phyloP scores from a whole-genome alignment of 2,888 invertebrate species.

The Blera fallax region DNA sequence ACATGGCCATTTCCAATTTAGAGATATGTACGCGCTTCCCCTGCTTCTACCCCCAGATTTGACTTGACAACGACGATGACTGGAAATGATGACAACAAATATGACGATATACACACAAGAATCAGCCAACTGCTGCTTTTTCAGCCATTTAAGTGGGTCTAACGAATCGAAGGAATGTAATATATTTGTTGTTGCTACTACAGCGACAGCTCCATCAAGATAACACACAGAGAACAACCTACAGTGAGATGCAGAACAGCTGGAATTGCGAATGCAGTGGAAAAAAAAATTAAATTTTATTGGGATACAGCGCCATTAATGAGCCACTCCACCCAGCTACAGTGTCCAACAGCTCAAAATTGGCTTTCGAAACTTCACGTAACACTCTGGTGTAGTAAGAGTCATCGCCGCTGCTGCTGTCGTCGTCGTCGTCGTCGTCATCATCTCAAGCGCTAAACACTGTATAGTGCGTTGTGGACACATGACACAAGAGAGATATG shows the following conservation, averaged over 20 bases:
- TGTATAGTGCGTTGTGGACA: slow-evolving; percentile 64
- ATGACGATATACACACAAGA: slow-evolving; percentile 58
- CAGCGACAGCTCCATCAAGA: slow-evolving; percentile 53
- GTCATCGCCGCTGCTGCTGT: slow-evolving; percentile 41
- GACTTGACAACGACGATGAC: slow-evolving; percentile 54
- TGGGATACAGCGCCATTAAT: slow-evolving; percentile 48
- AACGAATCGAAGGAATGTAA: slow-evolving; percentile 55
- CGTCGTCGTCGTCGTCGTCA: slow-evolving; percentile 53
- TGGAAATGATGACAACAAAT: slow-evolving; percentile 57
- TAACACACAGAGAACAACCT: slow-evolving; percentile 33
- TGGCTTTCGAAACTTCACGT: slow-evolving; percentile 65
- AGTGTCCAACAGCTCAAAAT: slow-evolving; percentile 45
- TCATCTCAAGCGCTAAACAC: slow-evolving; percentile 68
- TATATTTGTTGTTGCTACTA: slow-evolving; percentile 41
- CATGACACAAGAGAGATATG: slow-evolving; percentile 61
- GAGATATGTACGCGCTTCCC: slow-evolving; percentile 27
- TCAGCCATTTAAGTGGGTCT: slow-evolving; percentile 54
- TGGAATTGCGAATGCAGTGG: slow-evolving; percentile 33
- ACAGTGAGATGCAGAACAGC: slow-evolving; percentile 38
- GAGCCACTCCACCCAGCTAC: slow-evolving; percentile 56
- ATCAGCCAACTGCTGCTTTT: slow-evolving; percentile 55
- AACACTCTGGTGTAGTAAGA: slow-evolving; percentile 61
- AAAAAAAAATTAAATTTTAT: slow-evolving; percentile 31
- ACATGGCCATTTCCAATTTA: slow-evolving; percentile 52
- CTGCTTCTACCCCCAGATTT: slow-evolving; percentile 47